Conservation (phyloP, 2,888 invertebrate species). For the Lypha dubia region DNA sequence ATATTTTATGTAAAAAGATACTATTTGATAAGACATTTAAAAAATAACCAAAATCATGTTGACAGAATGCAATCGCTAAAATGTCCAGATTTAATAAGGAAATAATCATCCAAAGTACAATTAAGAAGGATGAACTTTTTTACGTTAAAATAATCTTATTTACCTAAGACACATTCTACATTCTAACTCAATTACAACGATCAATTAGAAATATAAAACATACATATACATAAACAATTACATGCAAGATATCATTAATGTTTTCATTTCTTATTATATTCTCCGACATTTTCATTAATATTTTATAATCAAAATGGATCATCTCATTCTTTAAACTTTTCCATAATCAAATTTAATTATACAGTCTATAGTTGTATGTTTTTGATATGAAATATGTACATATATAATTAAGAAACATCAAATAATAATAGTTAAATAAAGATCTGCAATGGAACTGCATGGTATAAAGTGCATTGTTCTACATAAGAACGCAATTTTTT, state of each 20-base stretch:
- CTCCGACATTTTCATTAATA: too few species aligned
- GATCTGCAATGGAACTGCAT: slow-evolving; percentile 69
- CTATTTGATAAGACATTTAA: slow-evolving; percentile 2
- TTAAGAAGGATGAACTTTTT: slow-evolving; percentile 26
- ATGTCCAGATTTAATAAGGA: slow-evolving; percentile 41
- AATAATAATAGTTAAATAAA: slow-evolving; percentile 47
- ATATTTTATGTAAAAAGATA: slow-evolving; percentile 9
- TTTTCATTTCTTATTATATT: too few species aligned
- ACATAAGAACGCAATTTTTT: slow-evolving; percentile 60
- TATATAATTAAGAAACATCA: too few species aligned
- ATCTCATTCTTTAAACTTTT: too few species aligned
- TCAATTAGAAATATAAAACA: slow-evolving; percentile 16
- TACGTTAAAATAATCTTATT: slow-evolving; percentile 53
- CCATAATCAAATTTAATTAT: too few species aligned
- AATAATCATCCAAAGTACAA: slow-evolving; percentile 8
- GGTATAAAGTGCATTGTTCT: slow-evolving; percentile 66
- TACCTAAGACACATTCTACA: slow-evolving; percentile 50
- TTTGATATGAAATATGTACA: too few species aligned
- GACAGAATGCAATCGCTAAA: slow-evolving; percentile 36
- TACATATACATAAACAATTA: too few species aligned
- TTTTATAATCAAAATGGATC: too few species aligned
- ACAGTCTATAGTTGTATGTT: too few species aligned
- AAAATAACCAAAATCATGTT: slow-evolving; percentile 13
- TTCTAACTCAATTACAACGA: slow-evolving; percentile 15
- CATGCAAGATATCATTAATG: too few species aligned